Evolutionary conservation across 2,113 vertebrate genomes (phyloP).

Genomic region (Polypterus senegalus): DNA sequence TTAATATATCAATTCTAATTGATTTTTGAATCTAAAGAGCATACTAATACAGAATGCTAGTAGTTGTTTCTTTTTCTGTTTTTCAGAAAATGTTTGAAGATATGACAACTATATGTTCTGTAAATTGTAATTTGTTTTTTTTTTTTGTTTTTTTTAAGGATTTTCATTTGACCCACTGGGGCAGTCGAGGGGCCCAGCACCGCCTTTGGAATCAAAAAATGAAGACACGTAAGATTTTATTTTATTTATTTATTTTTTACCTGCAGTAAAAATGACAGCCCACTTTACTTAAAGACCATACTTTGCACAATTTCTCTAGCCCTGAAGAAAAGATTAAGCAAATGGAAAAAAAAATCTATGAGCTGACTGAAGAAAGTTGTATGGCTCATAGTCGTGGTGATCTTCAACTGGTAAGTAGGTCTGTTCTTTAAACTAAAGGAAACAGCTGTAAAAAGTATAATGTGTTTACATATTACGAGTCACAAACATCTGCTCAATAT

Average conservation of each 20-base stretch:
- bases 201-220: constrained; percentile 73
- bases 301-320: constrained; percentile 37
- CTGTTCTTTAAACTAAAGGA: background rate
- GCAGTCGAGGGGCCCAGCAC: constrained; percentile 72
- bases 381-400: constrained; percentile 72
- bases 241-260: background rate
- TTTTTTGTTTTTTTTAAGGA: constrained; percentile 45
- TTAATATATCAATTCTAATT: too few species aligned
- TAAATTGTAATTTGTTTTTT: too few species aligned
- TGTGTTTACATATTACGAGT: too few species aligned
- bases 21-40: too few species aligned
- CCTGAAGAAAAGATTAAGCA: constrained; percentile 87
- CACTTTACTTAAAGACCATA: background rate
- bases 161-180: constrained; percentile 80
- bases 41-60: too few species aligned
- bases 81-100: background rate
- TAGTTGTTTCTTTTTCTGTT: constrained; percentile 2
- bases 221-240: constrained; percentile 70
- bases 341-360: constrained; percentile 88
- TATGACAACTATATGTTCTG: too few species aligned
- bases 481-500: too few species aligned
- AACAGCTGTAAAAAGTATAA: too few species aligned
- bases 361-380: constrained; percentile 90
- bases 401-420: constrained; percentile 66
- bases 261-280: background rate